Evolutionary conservation across 2,888 invertebrate species (phyloP).

Genomic region (Tetragnatha montana): DNA sequence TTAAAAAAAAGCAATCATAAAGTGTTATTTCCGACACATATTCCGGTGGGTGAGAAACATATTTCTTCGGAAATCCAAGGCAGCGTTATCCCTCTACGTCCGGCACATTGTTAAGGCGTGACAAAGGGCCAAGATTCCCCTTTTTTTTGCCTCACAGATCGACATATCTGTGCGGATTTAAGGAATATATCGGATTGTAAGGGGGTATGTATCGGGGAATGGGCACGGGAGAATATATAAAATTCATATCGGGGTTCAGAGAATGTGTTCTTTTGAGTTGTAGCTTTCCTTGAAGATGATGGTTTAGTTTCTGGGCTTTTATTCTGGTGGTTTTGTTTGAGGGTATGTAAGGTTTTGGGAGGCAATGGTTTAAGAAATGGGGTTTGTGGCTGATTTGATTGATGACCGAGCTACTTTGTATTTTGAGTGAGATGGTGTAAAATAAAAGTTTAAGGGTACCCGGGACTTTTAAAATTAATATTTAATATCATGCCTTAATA

Average conservation of each 20-base stretch:
- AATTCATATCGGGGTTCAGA: constrained; percentile 7
- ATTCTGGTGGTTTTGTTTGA: no score
- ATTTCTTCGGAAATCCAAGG: constrained; percentile 32
- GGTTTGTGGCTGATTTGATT: no score
- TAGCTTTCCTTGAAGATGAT: no score
- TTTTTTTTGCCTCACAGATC: constrained; percentile 9
- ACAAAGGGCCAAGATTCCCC: constrained; percentile 1
- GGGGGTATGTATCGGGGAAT: constrained; percentile 5
- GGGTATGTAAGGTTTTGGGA: no score
- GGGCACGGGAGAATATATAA: not conserved
- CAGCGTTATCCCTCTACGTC: constrained; percentile 25
- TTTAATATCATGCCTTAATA: no score
- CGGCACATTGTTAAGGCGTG: constrained; percentile 32
- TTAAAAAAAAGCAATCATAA: not conserved
- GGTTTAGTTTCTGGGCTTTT: no score
- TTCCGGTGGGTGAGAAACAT: constrained; percentile 10
- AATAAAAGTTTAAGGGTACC: no score
- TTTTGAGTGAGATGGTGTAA: no score
- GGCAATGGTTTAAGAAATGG: no score
- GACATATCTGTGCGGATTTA: constrained; percentile 12
- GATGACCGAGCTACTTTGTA: no score
- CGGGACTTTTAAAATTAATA: no score
- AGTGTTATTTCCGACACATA: constrained; percentile 11
- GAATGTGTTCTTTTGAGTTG: not conserved
- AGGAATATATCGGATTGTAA: constrained; percentile 21